Conservation (phyloP, 2,113 vertebrate genomes). For the Crotalus horridus region DNA sequence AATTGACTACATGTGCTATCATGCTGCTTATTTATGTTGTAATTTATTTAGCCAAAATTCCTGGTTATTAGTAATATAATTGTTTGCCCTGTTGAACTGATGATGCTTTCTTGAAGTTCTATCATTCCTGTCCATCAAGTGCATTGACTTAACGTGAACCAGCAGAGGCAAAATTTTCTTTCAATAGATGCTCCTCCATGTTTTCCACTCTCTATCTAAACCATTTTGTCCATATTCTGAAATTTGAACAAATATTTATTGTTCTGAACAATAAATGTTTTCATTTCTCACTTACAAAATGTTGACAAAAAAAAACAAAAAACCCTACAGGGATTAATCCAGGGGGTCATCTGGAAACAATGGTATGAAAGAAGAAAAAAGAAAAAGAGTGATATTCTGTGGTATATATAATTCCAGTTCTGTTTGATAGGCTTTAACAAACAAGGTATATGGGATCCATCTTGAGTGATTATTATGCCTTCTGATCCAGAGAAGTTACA, state of each 20-base stretch:
- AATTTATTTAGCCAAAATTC: background rate
- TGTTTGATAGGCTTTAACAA: slow-evolving; percentile 39
- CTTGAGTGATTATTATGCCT: slow-evolving; percentile 47
- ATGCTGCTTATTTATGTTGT: background rate
- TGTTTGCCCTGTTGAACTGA: background rate
- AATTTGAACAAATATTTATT: background rate
- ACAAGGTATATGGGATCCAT: slow-evolving; percentile 24
- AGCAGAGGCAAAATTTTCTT: background rate
- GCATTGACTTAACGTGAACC: background rate
- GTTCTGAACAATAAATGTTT: background rate
- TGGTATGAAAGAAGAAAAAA: background rate
- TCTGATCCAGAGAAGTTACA: slow-evolving; percentile 51
- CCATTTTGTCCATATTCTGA: background rate
- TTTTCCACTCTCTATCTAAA: background rate
- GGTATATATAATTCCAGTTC: slow-evolving; percentile 13
- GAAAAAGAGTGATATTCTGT: background rate
- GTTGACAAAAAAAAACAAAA: background rate
- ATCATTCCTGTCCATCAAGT: background rate
- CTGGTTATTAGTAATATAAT: background rate
- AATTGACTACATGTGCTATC: background rate
- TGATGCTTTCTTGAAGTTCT: background rate
- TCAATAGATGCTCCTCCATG: background rate
- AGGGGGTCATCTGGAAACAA: background rate
- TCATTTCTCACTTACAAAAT: background rate
- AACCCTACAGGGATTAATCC: background rate